phyloP scores from a whole-genome alignment of 2,797 vertebrate species.

The Mustela erminea region DNA sequence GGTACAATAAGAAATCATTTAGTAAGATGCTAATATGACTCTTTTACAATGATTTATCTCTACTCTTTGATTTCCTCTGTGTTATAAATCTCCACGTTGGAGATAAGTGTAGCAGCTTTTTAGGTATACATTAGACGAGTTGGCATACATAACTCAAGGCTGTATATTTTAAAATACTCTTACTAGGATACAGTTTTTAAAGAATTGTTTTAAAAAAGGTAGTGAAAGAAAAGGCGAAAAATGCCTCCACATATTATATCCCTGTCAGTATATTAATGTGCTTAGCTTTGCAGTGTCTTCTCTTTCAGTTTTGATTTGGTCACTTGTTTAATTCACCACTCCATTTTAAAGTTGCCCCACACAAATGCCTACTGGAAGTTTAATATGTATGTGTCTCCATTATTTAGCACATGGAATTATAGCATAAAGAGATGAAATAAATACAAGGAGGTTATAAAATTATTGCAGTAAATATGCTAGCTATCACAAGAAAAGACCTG shows the following conservation, averaged over 20 bases:
- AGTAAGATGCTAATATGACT: conserved; percentile 19
- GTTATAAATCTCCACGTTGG: conserved; percentile 47
- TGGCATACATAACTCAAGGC: conserved; percentile 5
- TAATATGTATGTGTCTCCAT: conserved; percentile 51
- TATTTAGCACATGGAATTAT: conserved; percentile 72
- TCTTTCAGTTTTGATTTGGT: not conserved
- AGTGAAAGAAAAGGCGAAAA: conserved; percentile 33
- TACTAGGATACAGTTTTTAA: conserved; percentile 46
- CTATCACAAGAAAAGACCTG: conserved; percentile 72
- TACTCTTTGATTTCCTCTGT: conserved; percentile 11
- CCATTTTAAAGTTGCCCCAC: not conserved
- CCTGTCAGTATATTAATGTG: not conserved
- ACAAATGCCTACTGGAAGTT: conserved; percentile 42
- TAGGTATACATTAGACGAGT: not conserved
- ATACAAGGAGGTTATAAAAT: conserved; percentile 80
- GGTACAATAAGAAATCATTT: not conserved
- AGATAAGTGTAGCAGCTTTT: conserved; percentile 1
- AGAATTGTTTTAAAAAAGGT: not conserved
- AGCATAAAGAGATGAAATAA: conserved; percentile 74
- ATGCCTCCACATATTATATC: not conserved
- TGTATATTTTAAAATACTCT: conserved; percentile 67
- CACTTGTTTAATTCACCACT: conserved; percentile 45
- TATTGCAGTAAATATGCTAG: conserved; percentile 75
- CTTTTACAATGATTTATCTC: conserved; percentile 12
- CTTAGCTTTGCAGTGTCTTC: not conserved